A percentile compares a stretch with the other conserved stretches of the same genome.
Evolutionary conservation across 2,113 vertebrate genomes (phyloP).

Genomic region (Aspiorhynchus laticeps): DNA sequence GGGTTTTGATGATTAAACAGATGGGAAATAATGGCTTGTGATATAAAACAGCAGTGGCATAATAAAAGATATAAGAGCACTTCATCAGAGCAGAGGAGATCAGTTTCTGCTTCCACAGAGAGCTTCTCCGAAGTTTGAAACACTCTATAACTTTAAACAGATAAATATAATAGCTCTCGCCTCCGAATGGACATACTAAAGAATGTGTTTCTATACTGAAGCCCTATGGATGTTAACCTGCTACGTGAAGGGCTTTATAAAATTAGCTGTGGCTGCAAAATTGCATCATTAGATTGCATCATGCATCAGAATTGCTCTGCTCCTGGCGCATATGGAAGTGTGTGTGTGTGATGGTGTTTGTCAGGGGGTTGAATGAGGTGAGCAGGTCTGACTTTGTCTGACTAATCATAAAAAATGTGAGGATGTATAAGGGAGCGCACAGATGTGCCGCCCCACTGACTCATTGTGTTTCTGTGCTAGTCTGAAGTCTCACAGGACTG

Average conservation of each 20-base stretch:
- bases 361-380: not conserved
- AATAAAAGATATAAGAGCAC: constrained; percentile 49
- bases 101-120: not conserved
- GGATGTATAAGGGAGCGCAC: not conserved
- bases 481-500: not conserved
- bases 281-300: constrained; percentile 3
- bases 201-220: not conserved
- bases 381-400: constrained; percentile 2
- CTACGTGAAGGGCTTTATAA: not conserved
- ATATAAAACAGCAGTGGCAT: constrained; percentile 27
- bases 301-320: not conserved
- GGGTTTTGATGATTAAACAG: constrained; percentile 43
- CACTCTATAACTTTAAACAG: constrained; percentile 25
- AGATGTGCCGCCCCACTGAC: constrained; percentile 16
- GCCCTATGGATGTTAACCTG: not conserved
- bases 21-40: constrained; percentile 45
- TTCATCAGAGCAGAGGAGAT: constrained; percentile 27
- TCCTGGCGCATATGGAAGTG: not conserved
- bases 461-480: not conserved
- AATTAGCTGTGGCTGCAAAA: not conserved
- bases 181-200: constrained; percentile 1
- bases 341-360: not conserved
- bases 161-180: constrained; percentile 42
- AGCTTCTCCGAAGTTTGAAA: constrained; percentile 26
- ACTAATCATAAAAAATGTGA: constrained; percentile 6